Percentiles rank a stretch among this genome's conserved stretches.
Evolutionary conservation across 1,140 invertebrate genomes (phyloP).

Genomic region (Mesaphorura yosii): DNA sequence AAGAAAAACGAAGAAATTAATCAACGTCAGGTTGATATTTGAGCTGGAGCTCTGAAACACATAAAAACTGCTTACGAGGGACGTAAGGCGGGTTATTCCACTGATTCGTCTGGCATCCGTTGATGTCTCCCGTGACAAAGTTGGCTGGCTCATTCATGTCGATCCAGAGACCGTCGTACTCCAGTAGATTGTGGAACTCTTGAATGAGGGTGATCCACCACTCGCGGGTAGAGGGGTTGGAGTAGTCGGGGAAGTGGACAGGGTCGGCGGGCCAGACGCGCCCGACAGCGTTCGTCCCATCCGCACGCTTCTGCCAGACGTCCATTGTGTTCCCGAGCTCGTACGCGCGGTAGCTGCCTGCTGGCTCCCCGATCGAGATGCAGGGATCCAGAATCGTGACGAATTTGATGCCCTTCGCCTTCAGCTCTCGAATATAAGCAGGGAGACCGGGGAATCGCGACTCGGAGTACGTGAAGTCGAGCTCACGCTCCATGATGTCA

Average conservation of each 20-base stretch:
- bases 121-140: conserved; percentile 36
- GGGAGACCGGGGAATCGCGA: conserved; percentile 54
- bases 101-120: conserved; percentile 26
- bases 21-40: no score
- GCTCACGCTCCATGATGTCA: conserved; percentile 59
- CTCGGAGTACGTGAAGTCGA: conserved; percentile 72
- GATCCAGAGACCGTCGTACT: conserved; percentile 36
- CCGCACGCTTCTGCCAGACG: conserved; percentile 37
- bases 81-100: conserved; percentile 26
- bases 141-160: conserved; percentile 42
- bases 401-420: conserved; percentile 36
- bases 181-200: conserved; percentile 35
- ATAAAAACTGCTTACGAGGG: conserved; percentile 10
- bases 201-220: conserved; percentile 37
- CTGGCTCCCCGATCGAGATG: conserved; percentile 32
- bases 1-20: no score
- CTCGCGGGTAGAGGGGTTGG: conserved; percentile 30
- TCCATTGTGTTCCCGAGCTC: conserved; percentile 36
- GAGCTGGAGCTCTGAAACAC: neutral
- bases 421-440: conserved; percentile 56
- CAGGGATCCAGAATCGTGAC: conserved; percentile 38
- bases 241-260: conserved; percentile 35
- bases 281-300: conserved; percentile 21
- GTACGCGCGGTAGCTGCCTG: conserved; percentile 33
- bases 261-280: conserved; percentile 27